Conservation (phyloP, 2,888 invertebrate species). For the Nemotelus nigrinus region DNA sequence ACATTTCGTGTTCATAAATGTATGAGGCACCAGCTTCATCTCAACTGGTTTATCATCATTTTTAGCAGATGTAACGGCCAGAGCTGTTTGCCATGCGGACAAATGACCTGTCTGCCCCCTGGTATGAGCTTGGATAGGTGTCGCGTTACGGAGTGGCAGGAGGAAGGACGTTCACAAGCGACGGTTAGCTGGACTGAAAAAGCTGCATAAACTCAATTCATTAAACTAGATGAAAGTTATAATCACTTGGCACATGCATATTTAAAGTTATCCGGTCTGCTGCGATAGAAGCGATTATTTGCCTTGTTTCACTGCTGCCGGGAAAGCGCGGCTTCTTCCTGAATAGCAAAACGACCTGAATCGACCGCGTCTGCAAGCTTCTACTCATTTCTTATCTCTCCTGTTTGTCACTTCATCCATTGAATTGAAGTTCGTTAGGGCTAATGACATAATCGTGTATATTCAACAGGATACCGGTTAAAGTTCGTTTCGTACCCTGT, state of each 20-base stretch:
- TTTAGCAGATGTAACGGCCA: too few species aligned
- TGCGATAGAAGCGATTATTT: neutral
- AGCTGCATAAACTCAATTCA: neutral
- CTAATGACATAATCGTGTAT: slow-evolving; percentile 6
- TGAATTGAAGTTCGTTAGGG: slow-evolving; percentile 39
- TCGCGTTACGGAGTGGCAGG: too few species aligned
- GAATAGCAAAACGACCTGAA: neutral
- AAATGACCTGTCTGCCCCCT: too few species aligned
- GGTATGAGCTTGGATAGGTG: too few species aligned
- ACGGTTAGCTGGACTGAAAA: too few species aligned
- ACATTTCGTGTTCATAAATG: too few species aligned
- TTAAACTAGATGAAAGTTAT: neutral
- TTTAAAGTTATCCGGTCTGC: slow-evolving; percentile 1
- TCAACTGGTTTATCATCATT: too few species aligned
- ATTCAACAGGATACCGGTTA: neutral
- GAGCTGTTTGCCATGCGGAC: too few species aligned
- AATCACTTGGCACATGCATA: slow-evolving; percentile 4
- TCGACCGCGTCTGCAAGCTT: neutral
- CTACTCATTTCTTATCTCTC: neutral
- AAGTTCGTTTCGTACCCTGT: neutral
- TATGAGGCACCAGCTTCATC: too few species aligned
- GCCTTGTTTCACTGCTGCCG: neutral
- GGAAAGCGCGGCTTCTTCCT: neutral
- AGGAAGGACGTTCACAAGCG: too few species aligned
- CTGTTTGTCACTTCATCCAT: neutral